These are phyloP conservation scores for Volucella inflata DNA, from an alignment of 2,888 invertebrate species.

Conservation along the genomic window DNA sequence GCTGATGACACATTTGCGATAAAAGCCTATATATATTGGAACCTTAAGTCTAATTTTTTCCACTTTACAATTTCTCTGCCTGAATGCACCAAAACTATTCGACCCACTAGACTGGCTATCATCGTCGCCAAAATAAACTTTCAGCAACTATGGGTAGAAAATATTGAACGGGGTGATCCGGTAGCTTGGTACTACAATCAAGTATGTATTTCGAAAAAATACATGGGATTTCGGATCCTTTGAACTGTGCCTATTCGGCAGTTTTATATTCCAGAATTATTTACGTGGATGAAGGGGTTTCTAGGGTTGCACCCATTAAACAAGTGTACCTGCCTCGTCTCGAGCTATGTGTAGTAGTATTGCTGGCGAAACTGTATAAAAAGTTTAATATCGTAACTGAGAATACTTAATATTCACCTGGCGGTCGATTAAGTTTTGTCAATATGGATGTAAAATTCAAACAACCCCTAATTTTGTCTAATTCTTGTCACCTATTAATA, in stretches of 20 bases:
- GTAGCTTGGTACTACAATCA: slow-evolving; percentile 12
- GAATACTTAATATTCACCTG: no score
- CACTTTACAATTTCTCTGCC: slow-evolving; percentile 10
- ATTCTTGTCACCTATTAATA: no score
- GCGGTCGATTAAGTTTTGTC: no score
- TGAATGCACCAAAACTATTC: not conserved
- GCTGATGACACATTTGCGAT: not conserved
- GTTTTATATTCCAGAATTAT: slow-evolving; percentile 43
- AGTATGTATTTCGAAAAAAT: slow-evolving; percentile 14
- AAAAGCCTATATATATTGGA: slow-evolving; percentile 14
- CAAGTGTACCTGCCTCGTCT: no score
- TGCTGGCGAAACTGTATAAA: no score
- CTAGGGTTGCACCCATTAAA: no score
- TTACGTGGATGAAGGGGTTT: not conserved
- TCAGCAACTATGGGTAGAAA: not conserved
- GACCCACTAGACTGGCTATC: slow-evolving; percentile 2
- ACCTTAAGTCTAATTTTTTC: not conserved
- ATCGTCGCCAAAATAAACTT: not conserved
- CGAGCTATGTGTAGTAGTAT: no score
- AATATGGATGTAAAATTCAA: no score
- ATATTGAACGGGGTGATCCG: slow-evolving; percentile 25
- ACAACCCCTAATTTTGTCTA: no score
- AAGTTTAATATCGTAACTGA: no score
- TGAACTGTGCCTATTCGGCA: slow-evolving; percentile 49
- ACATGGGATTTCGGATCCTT: slow-evolving; percentile 56